Evolutionary conservation across 2,888 invertebrate species (phyloP).

Genomic region (Artemia sinica): DNA sequence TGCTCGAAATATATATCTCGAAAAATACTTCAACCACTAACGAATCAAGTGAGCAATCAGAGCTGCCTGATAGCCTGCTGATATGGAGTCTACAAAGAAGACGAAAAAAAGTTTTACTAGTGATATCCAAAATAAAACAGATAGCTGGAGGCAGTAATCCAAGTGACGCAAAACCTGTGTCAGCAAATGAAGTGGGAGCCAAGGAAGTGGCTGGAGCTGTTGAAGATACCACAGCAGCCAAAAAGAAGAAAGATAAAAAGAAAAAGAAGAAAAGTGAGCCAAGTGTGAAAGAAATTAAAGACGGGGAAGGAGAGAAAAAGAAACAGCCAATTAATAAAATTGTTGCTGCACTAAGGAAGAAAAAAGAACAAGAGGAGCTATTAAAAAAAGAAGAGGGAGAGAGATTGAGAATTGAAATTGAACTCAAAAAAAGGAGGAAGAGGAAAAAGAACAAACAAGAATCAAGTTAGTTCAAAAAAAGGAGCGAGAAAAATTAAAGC

Average conservation of each 20-base stretch:
- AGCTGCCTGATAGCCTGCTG: no score
- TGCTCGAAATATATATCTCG: no score
- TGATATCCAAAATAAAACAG: no score
- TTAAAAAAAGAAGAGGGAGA: conserved; percentile 57
- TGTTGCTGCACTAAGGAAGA: conserved; percentile 65
- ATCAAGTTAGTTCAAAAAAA: conserved; percentile 74
- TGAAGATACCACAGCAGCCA: conserved; percentile 40
- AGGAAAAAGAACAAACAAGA: conserved; percentile 35
- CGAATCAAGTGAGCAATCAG: no score
- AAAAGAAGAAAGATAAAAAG: conserved; percentile 65
- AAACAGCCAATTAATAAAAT: conserved; percentile 67
- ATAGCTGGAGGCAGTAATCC: no score
- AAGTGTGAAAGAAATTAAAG: conserved; percentile 39
- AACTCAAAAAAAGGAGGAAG: conserved; percentile 51
- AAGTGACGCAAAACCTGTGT: no score
- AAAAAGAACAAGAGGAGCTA: conserved; percentile 74
- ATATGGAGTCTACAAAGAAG: no score
- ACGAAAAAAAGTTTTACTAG: no score
- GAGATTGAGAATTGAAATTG: conserved; percentile 52
- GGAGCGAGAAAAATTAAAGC: conserved; percentile 80
- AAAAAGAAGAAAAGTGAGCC: conserved; percentile 32
- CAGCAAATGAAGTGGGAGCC: conserved; percentile 13
- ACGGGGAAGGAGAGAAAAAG: conserved; percentile 32
- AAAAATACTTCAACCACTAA: no score
- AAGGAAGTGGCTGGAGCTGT: conserved; percentile 24